Evolutionary conservation across 1,140 invertebrate species (phyloP).

Genomic region (Drosophila equinoxialis): DNA sequence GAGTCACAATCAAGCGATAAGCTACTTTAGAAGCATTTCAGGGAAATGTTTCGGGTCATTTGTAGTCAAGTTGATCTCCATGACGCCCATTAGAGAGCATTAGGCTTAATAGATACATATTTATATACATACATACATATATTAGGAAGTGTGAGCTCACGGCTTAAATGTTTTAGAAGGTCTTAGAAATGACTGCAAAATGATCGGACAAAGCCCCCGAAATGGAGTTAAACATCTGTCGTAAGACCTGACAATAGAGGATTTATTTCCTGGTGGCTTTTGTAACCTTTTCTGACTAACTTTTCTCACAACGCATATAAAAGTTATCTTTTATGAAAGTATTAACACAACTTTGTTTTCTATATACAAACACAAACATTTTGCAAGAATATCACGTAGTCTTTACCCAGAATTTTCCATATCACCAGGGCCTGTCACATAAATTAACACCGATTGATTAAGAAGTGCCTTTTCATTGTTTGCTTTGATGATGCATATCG

Average conservation of each 20-base stretch:
- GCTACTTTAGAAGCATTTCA: background rate
- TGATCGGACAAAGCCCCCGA: conserved; percentile 35
- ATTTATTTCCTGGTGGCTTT: conserved; percentile 51
- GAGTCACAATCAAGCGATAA: background rate
- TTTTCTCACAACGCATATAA: conserved; percentile 12
- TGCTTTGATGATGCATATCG: conserved; percentile 1
- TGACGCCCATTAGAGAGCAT: conserved; percentile 17
- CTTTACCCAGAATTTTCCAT: conserved; percentile 36
- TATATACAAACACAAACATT: background rate
- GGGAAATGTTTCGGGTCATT: conserved; percentile 15
- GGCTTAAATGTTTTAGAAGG: conserved; percentile 23
- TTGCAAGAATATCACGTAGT: conserved; percentile 49
- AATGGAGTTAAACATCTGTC: conserved; percentile 9
- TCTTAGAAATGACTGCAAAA: conserved; percentile 46
- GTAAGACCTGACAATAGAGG: conserved; percentile 34
- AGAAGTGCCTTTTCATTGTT: conserved; percentile 17
- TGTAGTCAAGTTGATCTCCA: conserved; percentile 38
- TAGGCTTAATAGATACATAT: conserved; percentile 22
- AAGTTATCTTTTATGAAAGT: background rate
- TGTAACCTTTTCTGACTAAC: conserved; percentile 37
- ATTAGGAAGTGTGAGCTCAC: background rate
- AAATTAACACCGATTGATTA: conserved; percentile 30
- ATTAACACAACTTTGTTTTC: conserved; percentile 16
- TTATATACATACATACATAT: background rate
- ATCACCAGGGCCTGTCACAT: conserved; percentile 45